Base-by-base conservation (phyloP, 2,113 vertebrate genomes). In the Neolamprologus ventralis region DNA sequence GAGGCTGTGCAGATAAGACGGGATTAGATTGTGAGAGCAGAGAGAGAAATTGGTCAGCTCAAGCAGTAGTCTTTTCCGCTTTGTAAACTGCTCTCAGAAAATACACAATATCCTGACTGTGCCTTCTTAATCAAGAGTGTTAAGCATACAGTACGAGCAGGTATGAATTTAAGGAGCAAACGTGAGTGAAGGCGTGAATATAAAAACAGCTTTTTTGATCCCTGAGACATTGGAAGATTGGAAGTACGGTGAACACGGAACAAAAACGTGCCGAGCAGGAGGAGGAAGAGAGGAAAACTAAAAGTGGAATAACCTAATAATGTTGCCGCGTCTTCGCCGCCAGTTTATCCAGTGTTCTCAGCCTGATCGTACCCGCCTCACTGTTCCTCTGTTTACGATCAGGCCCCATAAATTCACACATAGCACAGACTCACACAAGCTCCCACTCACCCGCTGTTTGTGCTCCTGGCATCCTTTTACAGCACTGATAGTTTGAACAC, bases 401-500 rank as follows among this genome's bases (percentile, higher is more conserved):
- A 85, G 81, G 87, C 68, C 81, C 40, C 78, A 65, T 83, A 63
- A 42, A n/a, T 71, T 57, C 28, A 85, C 81, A 81, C 80, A 71
- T 65, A 53, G 51, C 63, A 21, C 55, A 88, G 63, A 90, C 57
- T 85, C 85, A 89, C 79, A 33, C 83, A 80, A 7, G 86, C 89
- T 87, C 91, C 89, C 90, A 90, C 91, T 88, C 89, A 89, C 85
- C 89, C 87, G 35, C 89, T 78, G 55, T 79, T 85, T 91, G 87
- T 71, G 82, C 85, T 92, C 42, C 89, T 85, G 86, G 85, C 92
- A 88, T 83, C 84, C 83, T 91, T 89, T 83, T 89, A 94, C 84
- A 78, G 26, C 58, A 47, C 87, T 92, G 95, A 95, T 94, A 94
- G 91, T 87, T 85, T 8, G 78, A 95, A 91, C 93, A 96, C 95